Evolutionary conservation across 2,888 invertebrate species (phyloP), one percentile per base, ranked within the genome.

Genomic region (Phania funesta): DNA sequence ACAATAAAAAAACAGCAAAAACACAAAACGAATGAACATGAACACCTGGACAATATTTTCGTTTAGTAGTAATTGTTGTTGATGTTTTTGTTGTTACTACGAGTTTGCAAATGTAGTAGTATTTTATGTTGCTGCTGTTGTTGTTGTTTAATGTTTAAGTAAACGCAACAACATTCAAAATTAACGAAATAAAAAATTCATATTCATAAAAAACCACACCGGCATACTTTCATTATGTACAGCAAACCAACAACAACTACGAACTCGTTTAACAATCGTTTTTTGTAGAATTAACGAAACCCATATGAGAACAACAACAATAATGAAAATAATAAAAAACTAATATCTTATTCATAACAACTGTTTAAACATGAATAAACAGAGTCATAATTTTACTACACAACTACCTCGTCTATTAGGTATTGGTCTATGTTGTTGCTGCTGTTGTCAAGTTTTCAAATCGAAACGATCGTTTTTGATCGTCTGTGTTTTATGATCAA

Each of bases 11-110:
- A 52, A 50, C 16, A 35, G 44, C n/a, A 2, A 9, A 71, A 62
- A 32, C 20, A 67, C 50, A 44, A 50, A 60, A 76, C 18, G 68
- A 67, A 75, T 29, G 48, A 71, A 76, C 62, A 81, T 81, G 80
- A 81, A 81, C 80, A 81, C 80, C 80, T 81, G 80, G 80, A 81
- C 76, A 76, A 68, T 76, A 71, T 81, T 81, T 76, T 54, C 48
- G 44, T 60, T 58, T 76, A 50, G 32, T 54, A 52, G n/a, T 20
- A 11, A 18, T 38, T 56, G n/a, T 44, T 60, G 46, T 54, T 64
- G 35, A 35, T 58, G 16, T 41, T 32, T 7, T 24, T 8, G 2
- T 46, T 26, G 3, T 26, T 65, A 38, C 38, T 48, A 46, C 18
- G 16, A 60, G 41, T 60, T 68, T 68, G 60, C 60, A 44, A 68